A percentile compares a stretch with the other conserved stretches of the same genome.
Conservation (phyloP, 2,888 invertebrate species). For the Sarcophaga variegata region DNA sequence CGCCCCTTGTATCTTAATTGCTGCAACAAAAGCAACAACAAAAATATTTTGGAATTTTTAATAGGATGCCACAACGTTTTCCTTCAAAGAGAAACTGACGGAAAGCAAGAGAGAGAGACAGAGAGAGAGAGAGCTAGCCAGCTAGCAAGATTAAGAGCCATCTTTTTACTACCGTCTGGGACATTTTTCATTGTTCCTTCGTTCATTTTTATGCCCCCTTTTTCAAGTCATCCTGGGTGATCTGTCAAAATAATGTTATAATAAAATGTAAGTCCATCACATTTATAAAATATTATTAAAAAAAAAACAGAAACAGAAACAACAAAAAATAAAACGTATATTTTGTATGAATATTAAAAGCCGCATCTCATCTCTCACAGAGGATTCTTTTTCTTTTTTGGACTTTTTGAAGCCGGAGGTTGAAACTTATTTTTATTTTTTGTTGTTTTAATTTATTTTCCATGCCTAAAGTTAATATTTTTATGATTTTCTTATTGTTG, state of each 20-base stretch:
- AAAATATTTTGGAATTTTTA: constrained; percentile 66
- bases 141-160: too few species aligned
- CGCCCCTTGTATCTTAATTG: constrained; percentile 70
- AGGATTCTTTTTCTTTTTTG: not conserved
- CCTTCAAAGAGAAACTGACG: not conserved
- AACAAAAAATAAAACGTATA: not conserved
- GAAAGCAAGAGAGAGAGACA: not conserved
- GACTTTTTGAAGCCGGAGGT: not conserved
- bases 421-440: not conserved
- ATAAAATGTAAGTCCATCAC: constrained; percentile 69
- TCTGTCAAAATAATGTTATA: constrained; percentile 72
- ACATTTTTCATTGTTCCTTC: constrained; percentile 34
- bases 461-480: constrained; percentile 39
- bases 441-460: constrained; percentile 52
- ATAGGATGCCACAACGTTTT: constrained; percentile 60
- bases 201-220: constrained; percentile 34
- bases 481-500: not conserved
- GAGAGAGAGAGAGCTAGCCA: not conserved
- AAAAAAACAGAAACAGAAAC: constrained; percentile 13
- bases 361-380: constrained; percentile 46
- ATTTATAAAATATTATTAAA: constrained; percentile 54
- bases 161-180: not conserved
- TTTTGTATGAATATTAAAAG: constrained; percentile 53
- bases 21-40: constrained; percentile 47
- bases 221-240: constrained; percentile 73